Evolutionary conservation across 1,140 invertebrate genomes (phyloP), one percentile per base, ranked within the genome.

Genomic region (Probaryconus sp.): DNA sequence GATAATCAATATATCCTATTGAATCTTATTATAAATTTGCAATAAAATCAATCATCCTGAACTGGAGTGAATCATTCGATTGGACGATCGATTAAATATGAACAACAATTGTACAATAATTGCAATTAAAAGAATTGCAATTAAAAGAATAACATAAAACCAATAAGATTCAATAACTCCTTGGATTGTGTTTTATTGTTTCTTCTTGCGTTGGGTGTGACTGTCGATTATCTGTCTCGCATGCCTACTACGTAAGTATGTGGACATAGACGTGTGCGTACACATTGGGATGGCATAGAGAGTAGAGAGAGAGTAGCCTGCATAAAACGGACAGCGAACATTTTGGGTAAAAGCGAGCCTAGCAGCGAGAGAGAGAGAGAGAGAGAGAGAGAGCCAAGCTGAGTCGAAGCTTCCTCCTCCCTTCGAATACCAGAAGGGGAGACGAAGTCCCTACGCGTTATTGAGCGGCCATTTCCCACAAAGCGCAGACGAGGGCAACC

Each of bases 401-500:
- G 24, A 35, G 18, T 26, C 33, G 56, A 61, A 21, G 56, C 35
- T 63, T 47, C 40, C 38, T 50, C 30, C 50, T 43, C 64, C 20
- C 63, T 45, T 45, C 18, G 37, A 47, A 47, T 58, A 14, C 17
- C 40, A 51, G 40, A 55, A 60, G 33, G 48, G 42, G 45, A 70
- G 64, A 70, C 14, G 35, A 55, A 51, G 40, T 48, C 77, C 76
- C 74, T 83, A 81, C 83, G 79, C 82, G 83, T 85, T 86, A 86
- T 86, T 83, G 84, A 86, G 83, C 84, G 84, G 79, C 80, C 81
- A 85, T 85, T 84, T 84, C 81, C 81, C 82, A 85, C 82, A 85
- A 84, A 84, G 83, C 83, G 83, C 84, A 85, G 84, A 85, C 83
- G 84, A 86, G 84, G 84, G 84, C 83, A 86, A 85, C 84, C 83